These are phyloP conservation scores for Caenorhabditis macrosperma DNA, from an alignment of 2,888 invertebrate genomes.

Conservation along the genomic window DNA sequence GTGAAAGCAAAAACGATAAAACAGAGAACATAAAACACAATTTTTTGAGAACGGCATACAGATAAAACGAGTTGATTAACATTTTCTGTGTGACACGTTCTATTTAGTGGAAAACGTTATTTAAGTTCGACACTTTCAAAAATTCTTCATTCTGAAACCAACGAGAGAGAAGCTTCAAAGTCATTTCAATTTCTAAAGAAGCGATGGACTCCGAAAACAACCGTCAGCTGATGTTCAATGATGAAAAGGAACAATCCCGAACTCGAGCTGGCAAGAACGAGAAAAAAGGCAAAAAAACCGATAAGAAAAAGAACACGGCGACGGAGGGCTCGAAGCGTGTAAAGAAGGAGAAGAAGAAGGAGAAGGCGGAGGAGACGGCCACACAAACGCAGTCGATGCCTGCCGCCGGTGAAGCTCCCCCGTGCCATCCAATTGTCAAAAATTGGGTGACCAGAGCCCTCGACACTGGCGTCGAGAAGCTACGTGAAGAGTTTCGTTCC, in stretches of 20 bases:
- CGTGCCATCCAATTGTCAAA: conserved; percentile 44
- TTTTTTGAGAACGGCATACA: too few species aligned
- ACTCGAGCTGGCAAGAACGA: background rate
- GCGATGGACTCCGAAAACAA: background rate
- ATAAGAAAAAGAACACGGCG: conserved; percentile 16
- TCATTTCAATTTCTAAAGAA: too few species aligned
- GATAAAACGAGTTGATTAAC: too few species aligned
- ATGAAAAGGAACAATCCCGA: background rate
- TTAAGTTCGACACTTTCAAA: too few species aligned
- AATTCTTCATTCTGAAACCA: too few species aligned
- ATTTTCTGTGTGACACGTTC: too few species aligned
- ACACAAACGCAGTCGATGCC: background rate
- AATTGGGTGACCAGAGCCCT: conserved; percentile 59
- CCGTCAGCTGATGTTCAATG: background rate
- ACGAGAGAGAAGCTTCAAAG: too few species aligned
- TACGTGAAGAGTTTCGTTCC: conserved; percentile 67
- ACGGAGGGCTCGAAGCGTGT: conserved; percentile 17
- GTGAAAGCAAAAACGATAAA: too few species aligned
- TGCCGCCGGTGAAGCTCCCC: too few species aligned
- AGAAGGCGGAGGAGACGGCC: conserved; percentile 28
- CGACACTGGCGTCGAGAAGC: conserved; percentile 64
- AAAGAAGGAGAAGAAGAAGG: conserved; percentile 34
- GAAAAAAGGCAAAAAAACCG: conserved; percentile 1
- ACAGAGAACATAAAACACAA: too few species aligned
- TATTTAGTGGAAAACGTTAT: too few species aligned